Percentiles rank a stretch among this genome's conserved stretches.
Conservation (phyloP, 2,113 vertebrate genomes). For the Condylura cristata region DNA sequence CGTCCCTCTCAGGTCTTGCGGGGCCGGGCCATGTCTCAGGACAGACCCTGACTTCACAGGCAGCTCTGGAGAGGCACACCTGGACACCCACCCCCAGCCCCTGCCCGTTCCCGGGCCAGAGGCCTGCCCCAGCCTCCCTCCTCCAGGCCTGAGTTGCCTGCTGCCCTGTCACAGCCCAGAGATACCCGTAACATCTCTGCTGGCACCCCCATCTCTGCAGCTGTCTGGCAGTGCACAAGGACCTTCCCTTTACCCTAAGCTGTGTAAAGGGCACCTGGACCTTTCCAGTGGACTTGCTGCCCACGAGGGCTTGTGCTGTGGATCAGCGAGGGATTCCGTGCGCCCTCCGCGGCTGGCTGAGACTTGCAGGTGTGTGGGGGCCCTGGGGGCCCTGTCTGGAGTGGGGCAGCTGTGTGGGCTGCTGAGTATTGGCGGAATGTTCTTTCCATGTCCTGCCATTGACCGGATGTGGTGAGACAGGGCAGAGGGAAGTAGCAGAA, state of each 20-base stretch:
- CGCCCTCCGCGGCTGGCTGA: rapidly evolving
- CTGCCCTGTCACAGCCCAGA: neutral
- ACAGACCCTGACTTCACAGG: neutral
- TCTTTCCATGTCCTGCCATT: rapidly evolving
- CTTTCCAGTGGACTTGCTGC: too few relatives aligned
- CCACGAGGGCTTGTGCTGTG: neutral
- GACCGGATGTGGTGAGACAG: neutral
- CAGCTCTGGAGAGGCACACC: neutral
- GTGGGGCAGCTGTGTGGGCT: rapidly evolving
- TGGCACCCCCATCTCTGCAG: neutral
- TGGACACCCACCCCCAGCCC: neutral
- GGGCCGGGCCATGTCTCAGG: rapidly evolving
- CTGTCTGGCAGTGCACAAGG: neutral
- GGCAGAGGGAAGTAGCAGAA: neutral
- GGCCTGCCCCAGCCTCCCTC: neutral
- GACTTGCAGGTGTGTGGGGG: neutral
- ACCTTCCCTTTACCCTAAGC: neutral
- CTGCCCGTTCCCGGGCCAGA: neutral
- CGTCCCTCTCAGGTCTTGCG: neutral
- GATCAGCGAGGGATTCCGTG: rapidly evolving
- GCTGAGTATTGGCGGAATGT: neutral
- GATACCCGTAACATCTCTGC: neutral
- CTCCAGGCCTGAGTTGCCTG: neutral
- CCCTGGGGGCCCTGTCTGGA: neutral
- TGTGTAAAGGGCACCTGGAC: too few relatives aligned